Base-by-base conservation (phyloP, 2,888 invertebrate genomes). In the Drosophila neotestacea region DNA sequence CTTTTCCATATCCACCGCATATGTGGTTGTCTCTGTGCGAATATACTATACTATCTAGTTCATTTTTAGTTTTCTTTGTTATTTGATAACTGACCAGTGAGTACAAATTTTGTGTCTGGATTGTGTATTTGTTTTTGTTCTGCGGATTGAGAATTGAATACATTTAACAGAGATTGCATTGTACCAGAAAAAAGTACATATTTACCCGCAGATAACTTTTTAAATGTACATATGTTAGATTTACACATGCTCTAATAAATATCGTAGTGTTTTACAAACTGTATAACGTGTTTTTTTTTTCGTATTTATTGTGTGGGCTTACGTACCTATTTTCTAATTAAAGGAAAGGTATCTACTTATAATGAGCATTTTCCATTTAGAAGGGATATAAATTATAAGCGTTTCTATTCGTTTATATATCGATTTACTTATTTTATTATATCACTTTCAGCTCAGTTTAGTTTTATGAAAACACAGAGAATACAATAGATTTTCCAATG, bases 51-150 rank as follows among this genome's bases (percentile, higher is more conserved):
- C 41, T 22, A 27, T 36, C 11, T 46, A 32, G 32, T 30, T 16
- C 4, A 16, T 41, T 39, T 36, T 46, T 30, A n/a, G 32, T 38
- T 52, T 44, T 32, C 52, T 59, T 78, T 73, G 60, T 78, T 78
- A 42, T 42, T 42, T 58, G 67, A 61, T 67, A 46, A 48, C 68
- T 58, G 61, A 62, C 56, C 68, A 42, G 56, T 10, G 27, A 41
- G 36, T 39, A 16, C 32, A 41, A 34, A 54, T 42, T 64, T 36
- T 38, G 41, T 58, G 41, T 46, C 22, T 51, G 28, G 16, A 46
- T 58, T 58, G 22, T 56, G 16, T 10, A 4, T 36, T 10, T 63
- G 16, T 28, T 44, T 13, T 27, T 9, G 6, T 34, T 4, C 50
- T 42, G 55, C 5, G 73, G 30, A 56, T 39, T 52, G 48, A 10